Conservation (phyloP, 2,113 vertebrate genomes). For the Chaetura pelagica region DNA sequence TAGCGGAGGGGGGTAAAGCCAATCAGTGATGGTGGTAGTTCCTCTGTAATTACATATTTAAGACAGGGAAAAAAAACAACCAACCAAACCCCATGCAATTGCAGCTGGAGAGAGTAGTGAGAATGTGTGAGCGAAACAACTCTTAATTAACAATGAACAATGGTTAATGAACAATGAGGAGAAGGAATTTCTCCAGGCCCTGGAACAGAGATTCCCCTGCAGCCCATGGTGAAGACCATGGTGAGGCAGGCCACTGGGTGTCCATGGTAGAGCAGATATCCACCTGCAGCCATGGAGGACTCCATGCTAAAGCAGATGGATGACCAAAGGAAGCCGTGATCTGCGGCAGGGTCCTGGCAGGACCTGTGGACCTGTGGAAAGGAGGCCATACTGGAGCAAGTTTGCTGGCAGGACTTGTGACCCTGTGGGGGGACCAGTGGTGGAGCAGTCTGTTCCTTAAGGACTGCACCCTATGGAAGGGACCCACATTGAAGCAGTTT, state of each 20-base stretch:
- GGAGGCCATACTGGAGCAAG: not conserved
- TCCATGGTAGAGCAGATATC: not conserved
- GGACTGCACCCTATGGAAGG: rapidly evolving
- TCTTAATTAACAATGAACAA: not conserved
- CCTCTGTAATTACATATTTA: not conserved
- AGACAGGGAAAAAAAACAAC: not conserved
- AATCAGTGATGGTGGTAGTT: rapidly evolving
- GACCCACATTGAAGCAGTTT: rapidly evolving
- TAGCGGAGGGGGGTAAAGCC: not conserved
- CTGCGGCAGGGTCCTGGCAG: not conserved
- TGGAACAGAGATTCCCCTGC: not conserved
- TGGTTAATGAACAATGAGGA: not conserved
- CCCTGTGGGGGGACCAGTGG: rapidly evolving
- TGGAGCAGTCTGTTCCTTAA: not conserved
- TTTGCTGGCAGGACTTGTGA: not conserved
- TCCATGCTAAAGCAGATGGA: rapidly evolving
- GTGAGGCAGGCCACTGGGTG: not conserved
- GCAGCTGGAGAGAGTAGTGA: not conserved
- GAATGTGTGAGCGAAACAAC: not conserved
- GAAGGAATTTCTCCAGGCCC: not conserved
- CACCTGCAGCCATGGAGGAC: not conserved
- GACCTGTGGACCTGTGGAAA: not conserved
- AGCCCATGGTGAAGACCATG: not conserved
- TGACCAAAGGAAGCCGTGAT: not conserved
- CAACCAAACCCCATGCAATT: no score